These are phyloP conservation scores for Brachionus angularis DNA, from an alignment of 1,140 invertebrate species.

Conservation along the genomic window DNA sequence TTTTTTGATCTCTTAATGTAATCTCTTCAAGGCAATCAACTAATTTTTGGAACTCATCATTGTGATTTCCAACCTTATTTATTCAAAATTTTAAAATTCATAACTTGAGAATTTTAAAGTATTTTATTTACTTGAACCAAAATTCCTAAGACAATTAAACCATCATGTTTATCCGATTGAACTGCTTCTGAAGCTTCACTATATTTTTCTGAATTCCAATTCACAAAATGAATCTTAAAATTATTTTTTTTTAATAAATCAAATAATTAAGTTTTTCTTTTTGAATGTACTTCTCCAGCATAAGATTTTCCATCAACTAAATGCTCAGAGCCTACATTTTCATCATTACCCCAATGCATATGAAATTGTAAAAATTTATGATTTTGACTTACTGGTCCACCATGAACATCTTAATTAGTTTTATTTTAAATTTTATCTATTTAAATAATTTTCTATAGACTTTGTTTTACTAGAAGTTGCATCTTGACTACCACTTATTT, in stretches of 20 bases:
- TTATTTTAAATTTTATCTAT: not conserved
- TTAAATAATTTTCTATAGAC: not conserved
- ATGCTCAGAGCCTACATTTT: constrained; percentile 57
- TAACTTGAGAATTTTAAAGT: not conserved
- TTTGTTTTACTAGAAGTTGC: not conserved
- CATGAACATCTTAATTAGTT: constrained; percentile 48
- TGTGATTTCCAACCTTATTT: constrained; percentile 59
- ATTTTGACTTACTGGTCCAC: constrained; percentile 57
- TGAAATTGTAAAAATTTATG: constrained; percentile 58
- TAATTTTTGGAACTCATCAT: constrained; percentile 27
- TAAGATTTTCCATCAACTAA: constrained; percentile 74
- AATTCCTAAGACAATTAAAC: constrained; percentile 81
- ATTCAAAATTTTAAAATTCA: not conserved
- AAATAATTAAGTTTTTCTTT: not conserved
- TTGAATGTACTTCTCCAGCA: constrained; percentile 71
- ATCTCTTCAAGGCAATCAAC: not conserved
- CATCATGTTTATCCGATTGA: constrained; percentile 67
- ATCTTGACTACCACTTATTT: constrained; percentile 18
- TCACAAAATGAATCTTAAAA: constrained; percentile 74
- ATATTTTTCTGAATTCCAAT: constrained; percentile 85
- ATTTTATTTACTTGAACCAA: constrained; percentile 70
- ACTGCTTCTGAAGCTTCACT: constrained; percentile 73
- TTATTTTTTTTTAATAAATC: not conserved
- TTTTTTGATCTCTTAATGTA: constrained; percentile 1
- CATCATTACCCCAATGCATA: constrained; percentile 58